phyloP scores from a whole-genome alignment of 2,797 vertebrate genomes.

The Microctenopoma stevenorrisi region DNA sequence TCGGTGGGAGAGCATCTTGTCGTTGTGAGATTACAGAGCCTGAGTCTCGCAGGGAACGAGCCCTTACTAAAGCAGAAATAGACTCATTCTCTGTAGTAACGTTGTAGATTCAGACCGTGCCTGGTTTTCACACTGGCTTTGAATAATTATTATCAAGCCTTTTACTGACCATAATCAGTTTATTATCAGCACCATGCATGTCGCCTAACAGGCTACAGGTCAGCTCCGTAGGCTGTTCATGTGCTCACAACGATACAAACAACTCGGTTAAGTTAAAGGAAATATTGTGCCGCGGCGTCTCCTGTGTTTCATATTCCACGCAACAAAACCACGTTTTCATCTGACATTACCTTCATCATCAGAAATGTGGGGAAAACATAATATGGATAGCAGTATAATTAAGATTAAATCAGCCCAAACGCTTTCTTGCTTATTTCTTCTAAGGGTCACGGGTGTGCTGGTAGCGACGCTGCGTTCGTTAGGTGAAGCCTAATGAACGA shows the following conservation, averaged over 20 bases:
- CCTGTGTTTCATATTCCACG: too few species aligned
- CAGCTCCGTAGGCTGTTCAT: neutral
- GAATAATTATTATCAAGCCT: neutral
- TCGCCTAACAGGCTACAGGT: neutral
- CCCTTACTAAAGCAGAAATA: conserved; percentile 21
- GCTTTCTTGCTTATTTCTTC: neutral
- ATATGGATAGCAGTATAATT: too few species aligned
- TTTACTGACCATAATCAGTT: neutral
- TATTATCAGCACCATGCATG: neutral
- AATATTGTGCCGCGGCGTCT: too few species aligned
- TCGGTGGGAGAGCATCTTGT: conserved; percentile 64
- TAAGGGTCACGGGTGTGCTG: neutral
- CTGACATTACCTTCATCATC: too few species aligned
- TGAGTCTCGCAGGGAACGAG: conserved; percentile 41
- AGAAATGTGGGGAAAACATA: too few species aligned
- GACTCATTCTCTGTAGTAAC: conserved; percentile 8
- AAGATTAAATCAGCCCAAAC: too few species aligned
- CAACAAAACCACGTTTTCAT: too few species aligned
- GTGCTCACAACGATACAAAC: neutral
- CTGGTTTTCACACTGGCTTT: neutral
- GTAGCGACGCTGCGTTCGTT: neutral
- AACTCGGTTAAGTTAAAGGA: too few species aligned
- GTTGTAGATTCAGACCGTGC: neutral
- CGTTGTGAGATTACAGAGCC: conserved; percentile 61
- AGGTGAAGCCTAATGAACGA: neutral